Evolutionary conservation across 2,797 vertebrate species (phyloP).

Genomic region (Diplodus sargus): DNA sequence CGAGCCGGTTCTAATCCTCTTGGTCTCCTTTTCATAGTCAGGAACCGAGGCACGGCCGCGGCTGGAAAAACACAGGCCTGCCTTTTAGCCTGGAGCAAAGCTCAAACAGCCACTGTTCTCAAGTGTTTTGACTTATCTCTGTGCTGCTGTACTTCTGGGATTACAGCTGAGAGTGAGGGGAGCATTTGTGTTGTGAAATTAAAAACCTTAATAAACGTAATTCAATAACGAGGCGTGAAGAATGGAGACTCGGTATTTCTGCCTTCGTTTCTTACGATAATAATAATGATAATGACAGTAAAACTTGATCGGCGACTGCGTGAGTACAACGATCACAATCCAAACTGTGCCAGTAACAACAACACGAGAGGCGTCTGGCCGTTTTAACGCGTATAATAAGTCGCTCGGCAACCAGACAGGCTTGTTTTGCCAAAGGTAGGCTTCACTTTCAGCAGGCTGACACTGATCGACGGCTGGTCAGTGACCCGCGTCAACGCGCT

Average conservation of each 20-base stretch:
- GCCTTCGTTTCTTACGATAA: conserved; percentile 5
- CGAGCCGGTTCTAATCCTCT: conserved; percentile 64
- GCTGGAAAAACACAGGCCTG: conserved; percentile 68
- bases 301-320: conserved; percentile 43
- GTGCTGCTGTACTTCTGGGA: conserved; percentile 40
- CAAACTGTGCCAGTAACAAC: not conserved
- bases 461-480: conserved; percentile 37
- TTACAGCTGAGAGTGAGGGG: conserved; percentile 22
- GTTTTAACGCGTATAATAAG: conserved; percentile 19
- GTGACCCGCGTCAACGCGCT: conserved; percentile 10
- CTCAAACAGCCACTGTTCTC: conserved; percentile 55
- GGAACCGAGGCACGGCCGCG: conserved; percentile 42
- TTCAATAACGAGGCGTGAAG: not conserved
- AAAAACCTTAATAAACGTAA: not conserved
- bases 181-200: conserved; percentile 12
- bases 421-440: conserved; percentile 62
- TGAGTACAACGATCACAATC: conserved; percentile 11
- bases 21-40: conserved; percentile 60
- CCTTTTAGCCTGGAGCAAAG: conserved; percentile 67
- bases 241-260: not conserved
- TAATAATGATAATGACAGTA: conserved; percentile 9
- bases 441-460: conserved; percentile 48
- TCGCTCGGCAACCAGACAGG: conserved; percentile 58
- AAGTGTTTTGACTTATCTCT: conserved; percentile 56
- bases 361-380: not conserved